A percentile compares a stretch with the other conserved stretches of the same genome.
These are phyloP conservation scores for Coptodon bakossiorum DNA, from an alignment of 2,113 vertebrate genomes.

Conservation along the genomic window DNA sequence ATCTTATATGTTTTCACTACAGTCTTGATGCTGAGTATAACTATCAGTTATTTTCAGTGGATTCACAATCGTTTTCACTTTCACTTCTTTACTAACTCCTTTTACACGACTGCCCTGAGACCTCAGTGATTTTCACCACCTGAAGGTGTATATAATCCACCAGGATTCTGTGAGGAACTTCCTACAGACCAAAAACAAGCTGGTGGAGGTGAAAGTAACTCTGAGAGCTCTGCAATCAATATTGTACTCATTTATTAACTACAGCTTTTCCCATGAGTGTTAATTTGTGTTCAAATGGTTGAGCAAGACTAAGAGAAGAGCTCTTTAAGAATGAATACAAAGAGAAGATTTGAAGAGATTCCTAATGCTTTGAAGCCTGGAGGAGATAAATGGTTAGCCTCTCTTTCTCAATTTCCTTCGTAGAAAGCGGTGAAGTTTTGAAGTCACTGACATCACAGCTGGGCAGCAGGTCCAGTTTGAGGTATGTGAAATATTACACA, in stretches of 20 bases:
- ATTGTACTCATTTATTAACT: not conserved
- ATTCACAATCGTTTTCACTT: not conserved
- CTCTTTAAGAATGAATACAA: not conserved
- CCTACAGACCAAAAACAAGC: not conserved
- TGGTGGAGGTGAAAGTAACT: not conserved
- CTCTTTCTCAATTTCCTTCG: not conserved
- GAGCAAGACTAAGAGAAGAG: not conserved
- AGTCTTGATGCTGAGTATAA: not conserved
- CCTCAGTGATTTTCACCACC: not conserved
- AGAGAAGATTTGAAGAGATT: not conserved
- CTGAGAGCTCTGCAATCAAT: not conserved
- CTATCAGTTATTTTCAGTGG: not conserved
- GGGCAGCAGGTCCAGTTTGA: not conserved
- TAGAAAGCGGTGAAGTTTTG: not conserved
- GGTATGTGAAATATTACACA: not conserved
- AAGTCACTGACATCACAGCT: not conserved
- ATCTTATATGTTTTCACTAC: not conserved
- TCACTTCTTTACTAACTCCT: not conserved
- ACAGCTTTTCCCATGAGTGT: not conserved
- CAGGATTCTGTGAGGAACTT: not conserved
- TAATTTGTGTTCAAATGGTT: not conserved
- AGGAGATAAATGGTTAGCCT: not conserved
- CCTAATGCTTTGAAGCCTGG: not conserved
- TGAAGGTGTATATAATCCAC: not conserved
- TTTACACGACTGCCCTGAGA: not conserved